phyloP scores from a whole-genome alignment of 2,113 vertebrate species.

The Ramphastos sulfuratus region DNA sequence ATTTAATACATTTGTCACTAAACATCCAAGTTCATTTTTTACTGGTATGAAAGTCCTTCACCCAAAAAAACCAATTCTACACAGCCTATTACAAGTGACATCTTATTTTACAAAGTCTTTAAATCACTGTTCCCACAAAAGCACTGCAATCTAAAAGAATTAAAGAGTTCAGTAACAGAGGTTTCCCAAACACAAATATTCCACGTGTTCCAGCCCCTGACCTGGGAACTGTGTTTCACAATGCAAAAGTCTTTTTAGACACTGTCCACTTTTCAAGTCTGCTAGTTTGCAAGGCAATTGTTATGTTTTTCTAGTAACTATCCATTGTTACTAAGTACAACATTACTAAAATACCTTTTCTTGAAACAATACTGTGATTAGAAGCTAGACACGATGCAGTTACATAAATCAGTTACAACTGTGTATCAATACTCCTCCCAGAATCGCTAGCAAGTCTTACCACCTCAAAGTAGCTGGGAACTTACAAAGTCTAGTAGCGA shows the following conservation, averaged over 20 bases:
- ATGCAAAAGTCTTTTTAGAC: not conserved
- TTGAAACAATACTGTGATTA: not conserved
- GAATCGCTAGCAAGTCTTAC: not conserved
- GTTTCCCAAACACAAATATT: not conserved
- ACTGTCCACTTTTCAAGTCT: not conserved
- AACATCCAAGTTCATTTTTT: not conserved
- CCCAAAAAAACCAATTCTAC: not conserved
- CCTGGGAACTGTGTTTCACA: not conserved
- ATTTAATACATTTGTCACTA: not conserved
- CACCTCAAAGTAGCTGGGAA: slow-evolving; percentile 27
- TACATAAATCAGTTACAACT: not conserved
- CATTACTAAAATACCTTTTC: not conserved
- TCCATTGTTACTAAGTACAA: not conserved
- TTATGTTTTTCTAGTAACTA: not conserved
- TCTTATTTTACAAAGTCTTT: not conserved
- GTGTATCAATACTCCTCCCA: not conserved
- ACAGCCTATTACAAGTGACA: not conserved
- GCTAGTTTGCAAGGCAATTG: not conserved
- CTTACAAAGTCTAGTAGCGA: slow-evolving; percentile 90
- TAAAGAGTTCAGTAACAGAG: not conserved
- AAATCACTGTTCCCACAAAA: not conserved
- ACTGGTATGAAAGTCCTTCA: not conserved
- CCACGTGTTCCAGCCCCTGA: no score
- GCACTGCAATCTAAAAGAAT: not conserved
- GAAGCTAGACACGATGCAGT: not conserved